phyloP scores from a whole-genome alignment of 2,888 invertebrate genomes.

The Ectobius pallidus region DNA sequence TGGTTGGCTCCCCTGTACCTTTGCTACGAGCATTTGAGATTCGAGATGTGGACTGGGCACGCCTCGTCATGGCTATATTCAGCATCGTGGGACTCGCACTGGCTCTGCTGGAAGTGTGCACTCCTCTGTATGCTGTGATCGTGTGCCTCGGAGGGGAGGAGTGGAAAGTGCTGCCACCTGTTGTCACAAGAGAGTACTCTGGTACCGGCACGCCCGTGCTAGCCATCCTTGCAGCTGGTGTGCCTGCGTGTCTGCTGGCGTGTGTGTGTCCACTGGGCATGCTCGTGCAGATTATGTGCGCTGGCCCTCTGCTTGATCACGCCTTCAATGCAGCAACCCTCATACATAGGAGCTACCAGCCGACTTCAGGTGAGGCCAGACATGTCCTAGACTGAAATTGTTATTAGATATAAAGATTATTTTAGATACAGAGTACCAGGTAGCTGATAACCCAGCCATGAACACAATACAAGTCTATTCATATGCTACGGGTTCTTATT shows the following conservation, averaged over 20 bases:
- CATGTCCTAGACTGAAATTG: too few relatives aligned
- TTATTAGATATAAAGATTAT: too few relatives aligned
- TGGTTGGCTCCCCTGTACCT: constrained; percentile 64
- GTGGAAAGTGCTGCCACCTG: constrained; percentile 66
- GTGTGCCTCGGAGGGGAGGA: constrained; percentile 65
- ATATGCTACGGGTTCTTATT: too few relatives aligned
- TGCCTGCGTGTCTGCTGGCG: constrained; percentile 66
- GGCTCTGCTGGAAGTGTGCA: constrained; percentile 67
- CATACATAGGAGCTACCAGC: constrained; percentile 62
- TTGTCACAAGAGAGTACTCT: constrained; percentile 64
- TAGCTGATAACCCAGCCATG: too few relatives aligned
- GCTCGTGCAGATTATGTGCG: constrained; percentile 65
- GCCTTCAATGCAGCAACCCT: constrained; percentile 59
- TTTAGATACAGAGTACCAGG: too few relatives aligned
- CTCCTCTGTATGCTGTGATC: constrained; percentile 61
- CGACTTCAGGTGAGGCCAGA: constrained; percentile 48
- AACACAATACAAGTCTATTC: too few relatives aligned
- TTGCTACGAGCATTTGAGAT: constrained; percentile 65
- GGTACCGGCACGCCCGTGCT: constrained; percentile 67
- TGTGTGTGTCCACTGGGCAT: constrained; percentile 68
- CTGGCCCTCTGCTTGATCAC: constrained; percentile 61
- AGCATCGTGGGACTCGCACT: constrained; percentile 65
- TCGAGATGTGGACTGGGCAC: constrained; percentile 65
- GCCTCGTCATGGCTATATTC: constrained; percentile 63
- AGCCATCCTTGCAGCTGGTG: constrained; percentile 68